phyloP scores from a whole-genome alignment of 1,140 invertebrate genomes.

The Drosophila chauvacae region DNA sequence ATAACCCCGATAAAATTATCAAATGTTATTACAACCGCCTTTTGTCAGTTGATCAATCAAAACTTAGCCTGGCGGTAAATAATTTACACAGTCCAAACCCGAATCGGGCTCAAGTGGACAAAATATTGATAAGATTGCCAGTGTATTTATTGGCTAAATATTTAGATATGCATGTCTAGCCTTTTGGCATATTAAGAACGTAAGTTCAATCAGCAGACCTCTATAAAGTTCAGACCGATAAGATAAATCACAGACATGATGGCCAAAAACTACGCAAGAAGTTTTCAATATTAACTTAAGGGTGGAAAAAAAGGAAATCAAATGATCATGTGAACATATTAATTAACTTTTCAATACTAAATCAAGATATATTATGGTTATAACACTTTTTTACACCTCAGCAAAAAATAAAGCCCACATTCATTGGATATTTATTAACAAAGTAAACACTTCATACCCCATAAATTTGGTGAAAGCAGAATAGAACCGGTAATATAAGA shows the following conservation, averaged over 20 bases:
- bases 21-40: constrained; percentile 20
- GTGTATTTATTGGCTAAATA: constrained; percentile 37
- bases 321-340: not conserved
- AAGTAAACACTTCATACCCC: constrained; percentile 3
- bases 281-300: not conserved
- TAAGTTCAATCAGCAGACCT: constrained; percentile 33
- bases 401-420: constrained; percentile 5
- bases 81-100: constrained; percentile 25
- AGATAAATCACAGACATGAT: constrained; percentile 16
- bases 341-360: not conserved
- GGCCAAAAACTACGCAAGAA: constrained; percentile 1
- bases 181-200: constrained; percentile 48
- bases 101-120: constrained; percentile 18
- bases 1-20: constrained; percentile 26
- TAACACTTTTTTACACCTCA: constrained; percentile 1
- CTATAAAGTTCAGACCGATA: constrained; percentile 14
- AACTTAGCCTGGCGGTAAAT: constrained; percentile 26
- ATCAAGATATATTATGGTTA: not conserved
- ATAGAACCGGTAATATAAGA: not conserved
- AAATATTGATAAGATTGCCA: constrained; percentile 46
- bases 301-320: not conserved
- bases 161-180: constrained; percentile 44
- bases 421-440: constrained; percentile 10
- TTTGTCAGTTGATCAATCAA: constrained; percentile 35
- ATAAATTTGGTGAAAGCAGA: not conserved